Percentiles rank a stretch among this genome's conserved stretches.
phyloP scores from a whole-genome alignment of 1,140 invertebrate genomes.

The Listronotus bonariensis region DNA sequence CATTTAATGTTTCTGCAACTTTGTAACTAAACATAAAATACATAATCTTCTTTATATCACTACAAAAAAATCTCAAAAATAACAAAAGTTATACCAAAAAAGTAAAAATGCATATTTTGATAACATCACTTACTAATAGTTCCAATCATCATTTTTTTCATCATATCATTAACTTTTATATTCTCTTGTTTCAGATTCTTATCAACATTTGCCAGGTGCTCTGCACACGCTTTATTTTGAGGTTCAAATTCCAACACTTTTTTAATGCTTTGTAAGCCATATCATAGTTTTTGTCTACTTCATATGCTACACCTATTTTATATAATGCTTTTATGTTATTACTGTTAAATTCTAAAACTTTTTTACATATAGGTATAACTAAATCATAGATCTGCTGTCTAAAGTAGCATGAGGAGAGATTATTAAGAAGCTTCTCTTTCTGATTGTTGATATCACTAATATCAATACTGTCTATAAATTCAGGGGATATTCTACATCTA shows the following conservation, averaged over 20 bases:
- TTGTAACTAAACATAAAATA: no score
- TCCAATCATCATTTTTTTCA: constrained; percentile 70
- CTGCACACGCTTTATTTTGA: constrained; percentile 62
- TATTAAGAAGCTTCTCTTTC: constrained; percentile 70
- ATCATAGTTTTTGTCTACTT: constrained; percentile 66
- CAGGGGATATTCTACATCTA: constrained; percentile 57
- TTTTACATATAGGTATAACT: constrained; percentile 67
- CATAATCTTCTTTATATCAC: no score
- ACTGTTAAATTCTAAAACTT: constrained; percentile 66
- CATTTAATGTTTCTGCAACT: no score
- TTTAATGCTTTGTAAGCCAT: constrained; percentile 66
- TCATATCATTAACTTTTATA: constrained; percentile 63
- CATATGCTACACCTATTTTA: constrained; percentile 65
- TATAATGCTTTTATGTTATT: constrained; percentile 80
- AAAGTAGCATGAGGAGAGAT: constrained; percentile 75
- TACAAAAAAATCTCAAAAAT: no score
- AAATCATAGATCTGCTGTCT: constrained; percentile 65
- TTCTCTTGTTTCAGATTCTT: constrained; percentile 61
- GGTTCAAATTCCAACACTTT: constrained; percentile 62
- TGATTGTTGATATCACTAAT: constrained; percentile 57
- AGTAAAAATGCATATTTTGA: no score
- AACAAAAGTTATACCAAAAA: no score
- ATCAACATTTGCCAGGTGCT: constrained; percentile 61
- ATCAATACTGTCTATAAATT: constrained; percentile 57
- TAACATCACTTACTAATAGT: constrained; percentile 15